Evolutionary conservation across 2,797 vertebrate species (phyloP).

Genomic region (Garrulus glandarius): DNA sequence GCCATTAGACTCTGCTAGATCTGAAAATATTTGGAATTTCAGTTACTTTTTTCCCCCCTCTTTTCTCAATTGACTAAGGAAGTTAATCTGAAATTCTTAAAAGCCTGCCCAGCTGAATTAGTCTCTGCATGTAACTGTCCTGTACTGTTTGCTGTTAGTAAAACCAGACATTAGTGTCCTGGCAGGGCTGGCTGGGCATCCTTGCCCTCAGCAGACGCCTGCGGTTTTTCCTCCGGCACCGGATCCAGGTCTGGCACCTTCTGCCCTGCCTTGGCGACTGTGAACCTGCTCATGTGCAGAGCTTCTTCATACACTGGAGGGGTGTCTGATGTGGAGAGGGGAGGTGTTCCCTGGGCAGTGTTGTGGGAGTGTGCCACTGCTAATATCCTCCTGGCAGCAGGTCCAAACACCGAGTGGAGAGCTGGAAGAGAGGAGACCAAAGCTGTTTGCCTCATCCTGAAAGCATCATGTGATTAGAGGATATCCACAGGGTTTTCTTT

Average conservation of each 20-base stretch:
- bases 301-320: slow-evolving; percentile 79
- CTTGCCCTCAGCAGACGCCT: not conserved
- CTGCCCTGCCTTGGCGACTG: slow-evolving; percentile 64
- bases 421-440: slow-evolving; percentile 53
- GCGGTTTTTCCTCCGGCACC: slow-evolving; percentile 64
- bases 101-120: not conserved
- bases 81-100: not conserved
- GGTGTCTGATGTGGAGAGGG: slow-evolving; percentile 42
- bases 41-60: fast-evolving
- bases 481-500: not conserved
- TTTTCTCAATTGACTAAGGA: not conserved
- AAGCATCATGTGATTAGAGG: not conserved
- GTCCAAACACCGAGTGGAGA: slow-evolving; percentile 76
- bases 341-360: not conserved
- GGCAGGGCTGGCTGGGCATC: not conserved
- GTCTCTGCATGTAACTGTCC: not conserved
- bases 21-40: not conserved
- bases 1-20: not conserved
- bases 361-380: slow-evolving; percentile 69
- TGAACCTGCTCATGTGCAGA: slow-evolving; percentile 76
- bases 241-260: slow-evolving; percentile 65
- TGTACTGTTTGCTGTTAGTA: not conserved
- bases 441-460: not conserved
- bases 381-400: slow-evolving; percentile 75
- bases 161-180: not conserved